A percentile compares a stretch with the other conserved stretches of the same genome.
Evolutionary conservation across 2,113 vertebrate species (phyloP).

Genomic region (Corapipo altera): DNA sequence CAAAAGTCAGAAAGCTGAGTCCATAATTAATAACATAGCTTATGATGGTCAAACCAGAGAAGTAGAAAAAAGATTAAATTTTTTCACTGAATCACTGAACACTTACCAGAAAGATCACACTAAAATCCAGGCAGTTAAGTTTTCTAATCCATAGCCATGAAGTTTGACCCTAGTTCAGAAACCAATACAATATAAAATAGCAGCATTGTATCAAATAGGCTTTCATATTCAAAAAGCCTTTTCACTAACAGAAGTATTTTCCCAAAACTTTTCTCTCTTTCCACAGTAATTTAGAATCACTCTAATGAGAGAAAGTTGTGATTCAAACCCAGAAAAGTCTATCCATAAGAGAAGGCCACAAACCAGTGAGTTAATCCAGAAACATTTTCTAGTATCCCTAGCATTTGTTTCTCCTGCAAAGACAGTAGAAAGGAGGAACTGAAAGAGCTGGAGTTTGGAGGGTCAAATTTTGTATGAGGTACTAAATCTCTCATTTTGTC

Average conservation of each 20-base stretch:
- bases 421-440: background rate
- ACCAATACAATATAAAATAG: background rate
- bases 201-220: background rate
- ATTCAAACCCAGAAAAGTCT: background rate
- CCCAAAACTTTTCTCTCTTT: background rate
- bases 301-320: background rate
- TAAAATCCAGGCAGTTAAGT: slow-evolving; percentile 41
- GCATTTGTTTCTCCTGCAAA: background rate
- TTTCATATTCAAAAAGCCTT: background rate
- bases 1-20: background rate
- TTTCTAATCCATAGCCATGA: slow-evolving; percentile 8
- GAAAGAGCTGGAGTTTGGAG: background rate
- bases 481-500: background rate
- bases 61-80: slow-evolving; percentile 35
- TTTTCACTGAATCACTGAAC: slow-evolving; percentile 52
- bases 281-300: background rate
- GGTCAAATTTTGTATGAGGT: background rate
- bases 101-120: background rate
- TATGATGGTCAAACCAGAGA: slow-evolving; percentile 1
- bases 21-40: slow-evolving; percentile 15
- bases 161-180: background rate
- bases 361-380: background rate
- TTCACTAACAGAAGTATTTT: background rate
- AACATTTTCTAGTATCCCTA: background rate
- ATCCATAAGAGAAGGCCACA: background rate